Conservation (phyloP, 2,888 invertebrate species). For the Pinctada fucata region DNA sequence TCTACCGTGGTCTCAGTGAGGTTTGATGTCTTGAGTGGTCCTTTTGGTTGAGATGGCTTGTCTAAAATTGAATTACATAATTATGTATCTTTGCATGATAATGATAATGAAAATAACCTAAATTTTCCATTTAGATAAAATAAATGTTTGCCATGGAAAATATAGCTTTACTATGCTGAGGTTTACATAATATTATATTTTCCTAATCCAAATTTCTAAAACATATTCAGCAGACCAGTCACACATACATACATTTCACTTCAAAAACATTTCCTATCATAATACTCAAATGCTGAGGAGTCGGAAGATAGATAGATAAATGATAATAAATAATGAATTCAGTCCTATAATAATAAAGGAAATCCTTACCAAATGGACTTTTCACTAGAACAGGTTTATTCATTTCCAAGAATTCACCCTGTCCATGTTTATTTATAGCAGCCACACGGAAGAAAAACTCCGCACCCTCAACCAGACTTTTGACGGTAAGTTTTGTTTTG, state of each 20-base stretch:
- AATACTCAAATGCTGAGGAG: too few species aligned
- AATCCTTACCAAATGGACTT: constrained; percentile 84
- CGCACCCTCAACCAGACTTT: constrained; percentile 85
- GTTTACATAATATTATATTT: background rate
- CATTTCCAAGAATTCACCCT: constrained; percentile 83
- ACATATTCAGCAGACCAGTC: too few species aligned
- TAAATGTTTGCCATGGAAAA: background rate
- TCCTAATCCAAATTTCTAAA: too few species aligned
- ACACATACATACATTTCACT: too few species aligned
- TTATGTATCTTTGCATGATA: background rate
- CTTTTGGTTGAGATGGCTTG: constrained; percentile 68
- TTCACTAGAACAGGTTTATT: constrained; percentile 79
- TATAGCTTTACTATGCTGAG: background rate
- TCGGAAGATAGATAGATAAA: too few species aligned
- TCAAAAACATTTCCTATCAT: too few species aligned
- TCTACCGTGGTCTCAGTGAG: constrained; percentile 96
- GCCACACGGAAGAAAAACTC: constrained; percentile 92
- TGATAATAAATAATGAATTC: too few species aligned
- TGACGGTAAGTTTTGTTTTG: constrained; percentile 81
- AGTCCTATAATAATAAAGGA: too few species aligned
- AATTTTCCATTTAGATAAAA: background rate
- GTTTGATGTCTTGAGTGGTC: constrained; percentile 89
- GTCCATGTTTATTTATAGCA: constrained; percentile 90
- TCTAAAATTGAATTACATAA: constrained; percentile 48
- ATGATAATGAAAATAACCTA: background rate